phyloP scores from a whole-genome alignment of 2,797 vertebrate genomes.

The Poecilia picta region DNA sequence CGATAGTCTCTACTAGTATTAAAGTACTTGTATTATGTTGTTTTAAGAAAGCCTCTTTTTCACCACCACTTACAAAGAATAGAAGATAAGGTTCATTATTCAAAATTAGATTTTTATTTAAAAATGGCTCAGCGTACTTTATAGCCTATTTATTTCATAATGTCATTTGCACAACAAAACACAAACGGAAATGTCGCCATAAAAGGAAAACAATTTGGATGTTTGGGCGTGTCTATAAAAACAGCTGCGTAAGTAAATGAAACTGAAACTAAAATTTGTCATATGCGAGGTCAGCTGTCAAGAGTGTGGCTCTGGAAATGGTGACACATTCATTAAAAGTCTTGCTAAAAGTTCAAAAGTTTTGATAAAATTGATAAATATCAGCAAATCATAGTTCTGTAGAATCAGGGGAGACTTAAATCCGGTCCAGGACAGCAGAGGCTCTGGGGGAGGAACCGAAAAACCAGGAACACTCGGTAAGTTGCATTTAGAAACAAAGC shows the following conservation, averaged over 20 bases:
- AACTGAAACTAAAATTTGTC: slow-evolving; percentile 5
- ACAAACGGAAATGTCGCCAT: not conserved
- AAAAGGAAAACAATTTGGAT: not conserved
- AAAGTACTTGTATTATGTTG: not conserved
- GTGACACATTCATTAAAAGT: not conserved
- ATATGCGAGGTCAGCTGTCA: not conserved
- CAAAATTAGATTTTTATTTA: not conserved
- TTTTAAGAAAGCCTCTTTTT: not conserved
- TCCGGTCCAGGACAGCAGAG: not conserved
- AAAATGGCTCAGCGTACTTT: not conserved
- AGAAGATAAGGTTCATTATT: not conserved
- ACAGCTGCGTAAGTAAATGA: not conserved
- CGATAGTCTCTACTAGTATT: not conserved
- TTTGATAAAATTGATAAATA: not conserved
- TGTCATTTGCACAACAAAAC: not conserved
- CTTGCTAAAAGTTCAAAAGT: not conserved
- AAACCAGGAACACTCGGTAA: not conserved
- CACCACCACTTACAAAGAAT: not conserved
- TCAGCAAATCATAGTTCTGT: not conserved
- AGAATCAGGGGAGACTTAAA: not conserved
- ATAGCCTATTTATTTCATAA: not conserved
- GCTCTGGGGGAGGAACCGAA: not conserved
- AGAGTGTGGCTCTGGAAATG: not conserved
- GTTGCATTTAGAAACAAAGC: not conserved
- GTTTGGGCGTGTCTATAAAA: not conserved